Evolutionary conservation across 2,797 vertebrate species (phyloP).

Genomic region (Semaprochilodus insignis): DNA sequence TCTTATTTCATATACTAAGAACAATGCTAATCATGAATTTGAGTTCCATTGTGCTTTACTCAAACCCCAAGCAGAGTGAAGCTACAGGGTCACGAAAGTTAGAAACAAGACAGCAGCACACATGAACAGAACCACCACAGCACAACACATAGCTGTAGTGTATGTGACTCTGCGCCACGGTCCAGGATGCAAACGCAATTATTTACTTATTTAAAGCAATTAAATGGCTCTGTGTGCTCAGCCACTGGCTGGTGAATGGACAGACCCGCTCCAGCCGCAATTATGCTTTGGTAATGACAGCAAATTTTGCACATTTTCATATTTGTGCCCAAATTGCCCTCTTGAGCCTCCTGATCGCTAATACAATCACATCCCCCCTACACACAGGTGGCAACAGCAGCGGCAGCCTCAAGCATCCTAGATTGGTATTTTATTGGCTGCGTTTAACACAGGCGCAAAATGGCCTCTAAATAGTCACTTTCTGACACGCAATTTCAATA

Average conservation of each 20-base stretch:
- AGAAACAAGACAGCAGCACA: background rate
- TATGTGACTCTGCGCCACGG: background rate
- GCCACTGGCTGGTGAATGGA: slow-evolving; percentile 65
- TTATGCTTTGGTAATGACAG: slow-evolving; percentile 89
- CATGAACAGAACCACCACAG: background rate
- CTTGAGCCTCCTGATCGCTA: slow-evolving; percentile 74
- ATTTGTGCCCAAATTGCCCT: slow-evolving; percentile 86
- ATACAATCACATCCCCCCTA: slow-evolving; percentile 36
- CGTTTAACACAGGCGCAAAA: slow-evolving; percentile 36
- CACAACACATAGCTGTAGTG: background rate
- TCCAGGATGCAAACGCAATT: background rate
- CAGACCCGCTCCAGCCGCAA: slow-evolving; percentile 79
- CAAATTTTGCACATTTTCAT: slow-evolving; percentile 85
- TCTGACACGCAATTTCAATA: slow-evolving; percentile 51
- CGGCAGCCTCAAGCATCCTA: slow-evolving; percentile 45
- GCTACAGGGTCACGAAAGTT: background rate
- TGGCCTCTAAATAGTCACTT: slow-evolving; percentile 40
- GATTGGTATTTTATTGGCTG: slow-evolving; percentile 42
- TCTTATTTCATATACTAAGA: background rate
- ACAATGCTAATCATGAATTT: background rate
- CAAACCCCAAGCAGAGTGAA: background rate
- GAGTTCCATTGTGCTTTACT: background rate
- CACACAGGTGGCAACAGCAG: slow-evolving; percentile 54
- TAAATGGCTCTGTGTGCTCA: slow-evolving; percentile 81
- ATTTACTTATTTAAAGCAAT: slow-evolving; percentile 77